Conservation (phyloP, 2,797 vertebrate species). For the Taenioides sp. region DNA sequence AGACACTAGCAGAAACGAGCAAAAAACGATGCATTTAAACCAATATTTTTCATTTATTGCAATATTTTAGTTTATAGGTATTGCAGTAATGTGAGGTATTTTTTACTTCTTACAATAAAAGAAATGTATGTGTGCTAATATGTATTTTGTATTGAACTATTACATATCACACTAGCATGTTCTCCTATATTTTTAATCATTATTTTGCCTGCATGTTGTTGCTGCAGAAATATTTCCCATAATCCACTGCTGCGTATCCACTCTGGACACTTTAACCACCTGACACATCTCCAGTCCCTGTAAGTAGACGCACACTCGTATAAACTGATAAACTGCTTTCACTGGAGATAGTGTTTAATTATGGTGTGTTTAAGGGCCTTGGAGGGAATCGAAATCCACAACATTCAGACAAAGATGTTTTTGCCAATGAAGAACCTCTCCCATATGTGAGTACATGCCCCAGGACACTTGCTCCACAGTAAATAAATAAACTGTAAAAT, state of each 20-base stretch:
- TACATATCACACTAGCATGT: background rate
- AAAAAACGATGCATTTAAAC: background rate
- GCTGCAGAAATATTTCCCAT: conserved; percentile 82
- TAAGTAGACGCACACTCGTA: conserved; percentile 63
- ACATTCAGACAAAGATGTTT: conserved; percentile 82
- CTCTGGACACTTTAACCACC: conserved; percentile 72
- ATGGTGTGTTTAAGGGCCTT: conserved; percentile 66
- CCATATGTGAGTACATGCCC: conserved; percentile 72
- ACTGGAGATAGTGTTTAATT: conserved; percentile 8
- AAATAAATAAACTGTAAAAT: background rate
- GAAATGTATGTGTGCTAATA: too few species aligned
- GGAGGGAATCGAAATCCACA: conserved; percentile 80
- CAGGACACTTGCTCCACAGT: background rate
- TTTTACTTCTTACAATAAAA: background rate
- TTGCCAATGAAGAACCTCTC: conserved; percentile 81
- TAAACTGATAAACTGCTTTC: background rate
- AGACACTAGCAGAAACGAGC: background rate
- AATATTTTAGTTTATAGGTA: background rate
- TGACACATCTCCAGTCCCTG: conserved; percentile 82
- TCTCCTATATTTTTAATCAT: background rate
- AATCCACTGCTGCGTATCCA: conserved; percentile 77
- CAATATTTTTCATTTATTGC: background rate
- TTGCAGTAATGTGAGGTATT: background rate
- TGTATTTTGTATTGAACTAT: background rate
- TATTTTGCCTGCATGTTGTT: conserved; percentile 14